Conservation (phyloP, 2,888 invertebrate species). For the Cheilosia vulpina region DNA sequence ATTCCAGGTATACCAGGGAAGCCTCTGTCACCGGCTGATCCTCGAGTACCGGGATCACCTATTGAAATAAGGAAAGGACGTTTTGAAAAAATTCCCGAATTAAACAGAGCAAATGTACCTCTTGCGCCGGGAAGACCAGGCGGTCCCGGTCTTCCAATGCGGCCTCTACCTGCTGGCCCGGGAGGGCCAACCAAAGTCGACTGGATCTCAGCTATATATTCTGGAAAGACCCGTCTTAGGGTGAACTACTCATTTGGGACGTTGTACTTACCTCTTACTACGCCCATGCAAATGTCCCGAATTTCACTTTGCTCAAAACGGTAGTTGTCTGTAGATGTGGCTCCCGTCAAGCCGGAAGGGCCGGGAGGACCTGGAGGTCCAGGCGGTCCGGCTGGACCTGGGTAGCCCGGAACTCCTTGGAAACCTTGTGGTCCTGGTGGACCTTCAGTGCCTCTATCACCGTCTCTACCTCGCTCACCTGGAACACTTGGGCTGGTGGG, state of each 20-base stretch:
- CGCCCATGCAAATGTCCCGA: constrained; percentile 91
- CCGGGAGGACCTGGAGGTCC: constrained; percentile 84
- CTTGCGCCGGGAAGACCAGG: constrained; percentile 85
- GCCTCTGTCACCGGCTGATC: constrained; percentile 87
- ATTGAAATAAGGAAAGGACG: constrained; percentile 2
- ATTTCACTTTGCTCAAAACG: constrained; percentile 86
- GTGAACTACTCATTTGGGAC: neutral
- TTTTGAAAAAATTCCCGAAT: neutral
- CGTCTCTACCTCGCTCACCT: constrained; percentile 79
- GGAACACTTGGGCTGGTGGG: constrained; percentile 19
- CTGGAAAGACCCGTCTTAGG: constrained; percentile 83
- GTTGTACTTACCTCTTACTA: constrained; percentile 88
- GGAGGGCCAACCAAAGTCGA: constrained; percentile 87
- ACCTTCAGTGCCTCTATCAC: constrained; percentile 50
- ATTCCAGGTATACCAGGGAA: constrained; percentile 89
- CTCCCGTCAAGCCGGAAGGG: constrained; percentile 77
- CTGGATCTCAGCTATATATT: constrained; percentile 89
- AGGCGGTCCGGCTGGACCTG: constrained; percentile 84
- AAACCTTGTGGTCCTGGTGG: constrained; percentile 73
- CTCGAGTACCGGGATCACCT: constrained; percentile 86
- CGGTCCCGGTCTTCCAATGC: constrained; percentile 88
- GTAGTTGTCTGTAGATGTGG: constrained; percentile 75
- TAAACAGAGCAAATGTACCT: constrained; percentile 82
- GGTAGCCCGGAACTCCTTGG: constrained; percentile 81
- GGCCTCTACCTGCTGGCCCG: constrained; percentile 87